These are phyloP conservation scores for Gambusia affinis DNA, from an alignment of 2,113 vertebrate genomes.

Conservation along the genomic window DNA sequence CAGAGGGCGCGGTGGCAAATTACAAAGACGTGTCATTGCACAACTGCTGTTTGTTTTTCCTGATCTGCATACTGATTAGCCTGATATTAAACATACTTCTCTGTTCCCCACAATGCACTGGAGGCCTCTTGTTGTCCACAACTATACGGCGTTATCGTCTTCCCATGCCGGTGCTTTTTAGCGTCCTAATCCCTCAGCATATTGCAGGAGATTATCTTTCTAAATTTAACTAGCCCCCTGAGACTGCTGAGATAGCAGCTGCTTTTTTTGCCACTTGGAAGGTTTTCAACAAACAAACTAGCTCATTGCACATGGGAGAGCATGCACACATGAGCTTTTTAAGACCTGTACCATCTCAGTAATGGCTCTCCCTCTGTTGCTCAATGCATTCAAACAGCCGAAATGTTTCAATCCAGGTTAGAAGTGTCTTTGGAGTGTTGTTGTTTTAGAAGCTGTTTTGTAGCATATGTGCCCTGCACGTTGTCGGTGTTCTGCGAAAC, in stretches of 20 bases:
- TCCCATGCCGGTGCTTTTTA: slow-evolving; percentile 64
- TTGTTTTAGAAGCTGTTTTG: slow-evolving; percentile 38
- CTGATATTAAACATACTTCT: slow-evolving; percentile 35
- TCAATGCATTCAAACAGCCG: slow-evolving; percentile 32
- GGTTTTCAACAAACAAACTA: slow-evolving; percentile 76
- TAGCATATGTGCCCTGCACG: slow-evolving; percentile 49
- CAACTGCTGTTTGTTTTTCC: slow-evolving; percentile 69
- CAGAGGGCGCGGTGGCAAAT: slow-evolving; percentile 43
- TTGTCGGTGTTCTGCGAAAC: slow-evolving; percentile 38
- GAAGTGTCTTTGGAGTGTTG: slow-evolving; percentile 25
- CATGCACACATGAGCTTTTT: slow-evolving; percentile 54
- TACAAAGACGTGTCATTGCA: slow-evolving; percentile 54
- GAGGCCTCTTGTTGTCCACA: slow-evolving; percentile 31
- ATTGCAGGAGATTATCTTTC: slow-evolving; percentile 80
- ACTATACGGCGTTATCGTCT: slow-evolving; percentile 56
- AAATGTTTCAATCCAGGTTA: slow-evolving; percentile 36
- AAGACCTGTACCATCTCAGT: slow-evolving; percentile 53
- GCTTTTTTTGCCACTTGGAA: slow-evolving; percentile 71
- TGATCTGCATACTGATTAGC: slow-evolving; percentile 64
- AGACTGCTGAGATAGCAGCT: slow-evolving; percentile 77
- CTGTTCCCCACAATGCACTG: slow-evolving; percentile 46
- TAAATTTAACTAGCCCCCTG: slow-evolving; percentile 78
- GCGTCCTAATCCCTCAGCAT: slow-evolving; percentile 74
- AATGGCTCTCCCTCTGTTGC: slow-evolving; percentile 28
- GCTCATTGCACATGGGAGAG: slow-evolving; percentile 56